Conservation (phyloP, 2,888 invertebrate species). For the Cacoxenus indagator region DNA sequence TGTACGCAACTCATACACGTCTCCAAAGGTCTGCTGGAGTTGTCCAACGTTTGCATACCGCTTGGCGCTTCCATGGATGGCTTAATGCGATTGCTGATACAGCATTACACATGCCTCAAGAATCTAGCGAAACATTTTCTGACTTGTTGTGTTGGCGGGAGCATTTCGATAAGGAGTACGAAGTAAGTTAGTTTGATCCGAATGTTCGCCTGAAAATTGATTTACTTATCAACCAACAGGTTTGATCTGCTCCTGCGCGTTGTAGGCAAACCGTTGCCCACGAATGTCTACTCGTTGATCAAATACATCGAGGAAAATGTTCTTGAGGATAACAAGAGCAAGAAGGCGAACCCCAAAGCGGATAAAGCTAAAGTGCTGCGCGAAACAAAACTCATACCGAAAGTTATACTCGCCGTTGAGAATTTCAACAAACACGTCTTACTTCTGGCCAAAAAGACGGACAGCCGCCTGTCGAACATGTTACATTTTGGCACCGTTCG, state of each 20-base stretch:
- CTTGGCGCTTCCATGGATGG: constrained; percentile 73
- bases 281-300: constrained; percentile 73
- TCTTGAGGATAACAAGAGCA: constrained; percentile 52
- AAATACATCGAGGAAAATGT: constrained; percentile 73
- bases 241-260: constrained; percentile 72
- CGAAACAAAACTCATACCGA: constrained; percentile 76
- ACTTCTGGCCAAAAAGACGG: constrained; percentile 74
- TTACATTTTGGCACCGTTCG: constrained; percentile 75
- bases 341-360: constrained; percentile 68
- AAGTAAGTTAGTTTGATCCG: constrained; percentile 45
- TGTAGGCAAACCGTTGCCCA: constrained; percentile 74
- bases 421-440: constrained; percentile 75
- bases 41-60: constrained; percentile 73
- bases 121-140: constrained; percentile 76
- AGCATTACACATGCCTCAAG: constrained; percentile 73
- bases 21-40: constrained; percentile 72
- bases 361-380: constrained; percentile 73
- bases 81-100: constrained; percentile 74
- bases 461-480: constrained; percentile 72
- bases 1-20: constrained; percentile 75
- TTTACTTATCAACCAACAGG: constrained; percentile 54
- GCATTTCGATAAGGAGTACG: constrained; percentile 53
- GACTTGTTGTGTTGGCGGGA: constrained; percentile 69
- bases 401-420: constrained; percentile 76
- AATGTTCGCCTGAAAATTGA: not conserved